These are phyloP conservation scores for Machimus rusticus DNA, from an alignment of 2,888 invertebrate genomes.

Conservation along the genomic window DNA sequence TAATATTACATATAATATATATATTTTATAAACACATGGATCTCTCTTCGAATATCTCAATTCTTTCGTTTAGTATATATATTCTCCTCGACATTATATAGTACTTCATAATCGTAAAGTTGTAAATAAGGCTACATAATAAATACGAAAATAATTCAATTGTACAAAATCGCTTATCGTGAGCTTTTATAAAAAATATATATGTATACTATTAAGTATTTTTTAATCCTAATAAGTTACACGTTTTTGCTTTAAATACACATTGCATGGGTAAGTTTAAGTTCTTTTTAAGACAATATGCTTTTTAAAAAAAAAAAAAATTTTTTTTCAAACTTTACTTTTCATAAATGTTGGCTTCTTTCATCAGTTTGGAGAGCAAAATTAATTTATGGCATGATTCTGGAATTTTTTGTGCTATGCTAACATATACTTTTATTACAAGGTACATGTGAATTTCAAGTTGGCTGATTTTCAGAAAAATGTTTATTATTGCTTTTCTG, in stretches of 20 bases:
- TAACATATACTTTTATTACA: neutral
- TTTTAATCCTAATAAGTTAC: constrained; percentile 14
- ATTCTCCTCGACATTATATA: constrained; percentile 1
- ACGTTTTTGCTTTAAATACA: neutral
- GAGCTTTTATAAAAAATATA: constrained; percentile 31
- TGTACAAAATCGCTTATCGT: constrained; percentile 37
- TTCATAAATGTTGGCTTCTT: neutral
- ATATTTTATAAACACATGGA: constrained; percentile 6
- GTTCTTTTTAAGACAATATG: neutral
- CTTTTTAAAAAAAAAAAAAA: neutral
- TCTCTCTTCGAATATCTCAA: neutral
- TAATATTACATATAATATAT: neutral
- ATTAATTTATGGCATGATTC: neutral
- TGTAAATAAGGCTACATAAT: constrained; percentile 39
- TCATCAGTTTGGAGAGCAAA: neutral
- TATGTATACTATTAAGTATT: constrained; percentile 18
- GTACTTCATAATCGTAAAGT: constrained; percentile 3
- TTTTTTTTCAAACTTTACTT: neutral
- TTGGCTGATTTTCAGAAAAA: neutral
- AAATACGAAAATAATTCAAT: constrained; percentile 37
- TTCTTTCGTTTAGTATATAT: neutral
- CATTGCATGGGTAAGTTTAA: neutral
- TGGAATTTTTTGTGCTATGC: neutral
- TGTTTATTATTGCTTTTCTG: neutral
- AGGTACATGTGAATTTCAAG: neutral